Base-by-base conservation (phyloP, 2,797 vertebrate genomes). In the Eulemur coronatus region DNA sequence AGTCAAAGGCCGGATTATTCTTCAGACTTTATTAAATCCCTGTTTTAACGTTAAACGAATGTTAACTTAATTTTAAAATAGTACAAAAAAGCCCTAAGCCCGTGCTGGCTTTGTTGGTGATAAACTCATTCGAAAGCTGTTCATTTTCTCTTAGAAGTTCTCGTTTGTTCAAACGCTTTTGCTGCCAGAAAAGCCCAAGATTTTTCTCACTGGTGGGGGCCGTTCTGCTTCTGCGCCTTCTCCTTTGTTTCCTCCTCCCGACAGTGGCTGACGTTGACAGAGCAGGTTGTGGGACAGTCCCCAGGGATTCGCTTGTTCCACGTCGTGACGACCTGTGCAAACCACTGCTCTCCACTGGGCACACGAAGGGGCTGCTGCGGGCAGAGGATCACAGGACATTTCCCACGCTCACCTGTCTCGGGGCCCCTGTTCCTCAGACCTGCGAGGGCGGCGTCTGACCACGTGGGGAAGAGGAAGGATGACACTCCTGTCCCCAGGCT, bases 1-100 rank as follows among this genome's bases (percentile, higher is more conserved):
- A 98, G 98, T 98, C 98, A 98, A 98, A 98, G 97, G 97, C 96
- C 89, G 98, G 97, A 98, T 98, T 98, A 96, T 96, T 97, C 97
- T 95, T 97, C 97, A 98, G 98, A 98, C 96, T 98, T 99, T 97
- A 98, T 98, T 98, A 98, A 98, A 98, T 98, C 94, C 95, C 43
- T 97, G 95, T 98, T 99, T 98, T 98, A 97, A 98, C 98, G 97
- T 98, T 98, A 97, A 98, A 98, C 98, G 97, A 98, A 98, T 95
- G 93, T 98, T 97, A 98, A 97, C 94, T 98, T 97, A 97, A 98
- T 98, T 98, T 98, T 97, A 97, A 97, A 97, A 97, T 97, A 98
- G 84, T 89, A 57, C 79, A 18, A 69, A 98, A 98, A 96, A 98
- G 94, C 96, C 79, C 90, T 95, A 97, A 96, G 91, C 94, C 96